Percentiles rank a stretch among this genome's conserved stretches.
phyloP scores from a whole-genome alignment of 1,140 invertebrate species.

The Bombus confusus region DNA sequence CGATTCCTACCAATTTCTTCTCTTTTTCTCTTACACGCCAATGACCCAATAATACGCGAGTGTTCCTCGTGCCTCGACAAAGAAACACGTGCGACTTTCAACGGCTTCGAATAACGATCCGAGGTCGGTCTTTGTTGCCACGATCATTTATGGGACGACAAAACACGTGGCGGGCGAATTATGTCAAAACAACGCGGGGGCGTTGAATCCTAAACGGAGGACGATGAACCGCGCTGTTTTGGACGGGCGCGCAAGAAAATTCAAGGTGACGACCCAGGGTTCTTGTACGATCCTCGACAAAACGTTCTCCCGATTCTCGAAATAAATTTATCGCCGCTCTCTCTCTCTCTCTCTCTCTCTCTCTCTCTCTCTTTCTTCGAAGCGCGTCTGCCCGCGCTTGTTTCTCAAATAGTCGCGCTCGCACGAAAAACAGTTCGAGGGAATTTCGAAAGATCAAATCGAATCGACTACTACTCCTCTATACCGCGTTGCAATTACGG shows the following conservation, averaged over 20 bases:
- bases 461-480: too few relatives aligned
- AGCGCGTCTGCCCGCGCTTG: not conserved
- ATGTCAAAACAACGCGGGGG: conserved; percentile 42
- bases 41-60: conserved; percentile 17
- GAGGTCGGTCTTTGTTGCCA: conserved; percentile 6
- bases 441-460: not conserved
- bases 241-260: conserved; percentile 22
- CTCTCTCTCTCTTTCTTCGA: not conserved
- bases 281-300: not conserved
- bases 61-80: not conserved
- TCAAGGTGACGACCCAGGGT: conserved; percentile 31
- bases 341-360: not conserved
- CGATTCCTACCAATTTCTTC: not conserved
- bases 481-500: not conserved
- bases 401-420: not conserved
- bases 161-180: not conserved
- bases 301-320: not conserved
- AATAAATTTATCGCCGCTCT: conserved; percentile 6
- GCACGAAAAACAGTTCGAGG: not conserved
- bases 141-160: conserved; percentile 24
- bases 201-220: conserved; percentile 8
- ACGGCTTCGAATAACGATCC: conserved; percentile 21
- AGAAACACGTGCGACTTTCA: conserved; percentile 15
- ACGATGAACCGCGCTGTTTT: conserved; percentile 37
- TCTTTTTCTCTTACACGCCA: not conserved